phyloP scores from a whole-genome alignment of 2,797 vertebrate species.

The Lagorchestes hirsutus region DNA sequence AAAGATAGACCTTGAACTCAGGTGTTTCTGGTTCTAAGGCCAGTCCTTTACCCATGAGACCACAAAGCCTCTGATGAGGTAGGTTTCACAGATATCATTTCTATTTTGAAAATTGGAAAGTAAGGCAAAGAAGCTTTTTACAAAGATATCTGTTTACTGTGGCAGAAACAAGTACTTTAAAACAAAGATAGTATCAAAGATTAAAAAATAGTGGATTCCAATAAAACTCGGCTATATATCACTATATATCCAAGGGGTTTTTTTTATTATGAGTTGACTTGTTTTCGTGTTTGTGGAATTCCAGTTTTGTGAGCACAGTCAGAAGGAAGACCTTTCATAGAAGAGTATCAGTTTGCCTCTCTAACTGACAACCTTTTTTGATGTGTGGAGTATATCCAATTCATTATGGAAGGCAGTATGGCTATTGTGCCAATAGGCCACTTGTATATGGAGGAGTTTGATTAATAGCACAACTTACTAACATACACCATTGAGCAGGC shows the following conservation, averaged over 20 bases:
- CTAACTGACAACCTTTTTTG: slow-evolving; percentile 60
- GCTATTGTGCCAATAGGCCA: slow-evolving; percentile 14
- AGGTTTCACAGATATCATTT: not conserved
- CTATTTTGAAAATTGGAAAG: not conserved
- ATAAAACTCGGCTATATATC: not conserved
- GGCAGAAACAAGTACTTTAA: slow-evolving; percentile 33
- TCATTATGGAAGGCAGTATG: slow-evolving; percentile 17
- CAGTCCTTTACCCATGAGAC: not conserved
- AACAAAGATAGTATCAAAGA: not conserved
- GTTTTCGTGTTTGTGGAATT: slow-evolving; percentile 16
- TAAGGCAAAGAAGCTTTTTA: not conserved
- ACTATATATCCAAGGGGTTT: not conserved
- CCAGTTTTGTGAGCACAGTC: slow-evolving; percentile 16
- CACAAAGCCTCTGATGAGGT: not conserved
- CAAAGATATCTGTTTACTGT: not conserved
- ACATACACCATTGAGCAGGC: not conserved
- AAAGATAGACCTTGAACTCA: not conserved
- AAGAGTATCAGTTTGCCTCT: slow-evolving; percentile 55
- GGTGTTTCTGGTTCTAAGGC: not conserved
- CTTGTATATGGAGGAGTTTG: not conserved
- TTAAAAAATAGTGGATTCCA: not conserved
- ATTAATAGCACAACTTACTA: not conserved
- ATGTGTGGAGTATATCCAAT: slow-evolving; percentile 52
- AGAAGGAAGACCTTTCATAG: slow-evolving; percentile 7
- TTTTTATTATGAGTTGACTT: not conserved